phyloP scores from a whole-genome alignment of 1,140 invertebrate species.

The Drosophila chauvacae region DNA sequence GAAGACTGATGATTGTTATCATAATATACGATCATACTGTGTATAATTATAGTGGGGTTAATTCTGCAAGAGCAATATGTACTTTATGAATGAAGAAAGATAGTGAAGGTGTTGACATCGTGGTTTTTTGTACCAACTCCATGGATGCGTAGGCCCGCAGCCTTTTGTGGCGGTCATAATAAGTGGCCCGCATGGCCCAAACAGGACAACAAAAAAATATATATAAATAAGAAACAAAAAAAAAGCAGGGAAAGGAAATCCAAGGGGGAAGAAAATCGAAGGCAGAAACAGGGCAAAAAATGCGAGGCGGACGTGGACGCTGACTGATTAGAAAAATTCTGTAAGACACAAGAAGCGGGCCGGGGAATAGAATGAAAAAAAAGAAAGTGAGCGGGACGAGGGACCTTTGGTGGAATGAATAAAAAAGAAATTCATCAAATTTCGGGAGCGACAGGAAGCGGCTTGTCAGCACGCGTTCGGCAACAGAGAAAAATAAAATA shows the following conservation, averaged over 20 bases:
- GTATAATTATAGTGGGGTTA: no score
- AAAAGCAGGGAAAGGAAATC: neutral
- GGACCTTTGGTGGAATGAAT: conserved; percentile 54
- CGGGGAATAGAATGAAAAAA: conserved; percentile 32
- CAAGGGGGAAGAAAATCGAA: conserved; percentile 25
- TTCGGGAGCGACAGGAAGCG: conserved; percentile 70
- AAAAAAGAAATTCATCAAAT: conserved; percentile 82
- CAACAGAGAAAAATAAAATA: conserved; percentile 20
- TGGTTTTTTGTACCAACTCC: neutral
- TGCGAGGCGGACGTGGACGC: conserved; percentile 52
- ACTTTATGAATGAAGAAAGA: no score
- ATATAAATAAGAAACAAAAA: neutral
- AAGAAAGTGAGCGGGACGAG: conserved; percentile 14
- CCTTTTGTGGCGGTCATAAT: conserved; percentile 43
- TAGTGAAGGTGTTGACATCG: no score
- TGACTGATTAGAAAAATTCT: conserved; percentile 79
- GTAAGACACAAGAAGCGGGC: conserved; percentile 61
- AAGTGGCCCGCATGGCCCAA: conserved; percentile 62
- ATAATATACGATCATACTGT: no score
- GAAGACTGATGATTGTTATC: no score
- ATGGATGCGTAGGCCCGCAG: conserved; percentile 11
- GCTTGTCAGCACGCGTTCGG: conserved; percentile 69
- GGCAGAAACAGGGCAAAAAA: conserved; percentile 24
- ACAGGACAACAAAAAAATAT: neutral
- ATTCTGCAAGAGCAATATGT: no score